phyloP scores from a whole-genome alignment of 2,888 invertebrate genomes.

The Hedya salicella region DNA sequence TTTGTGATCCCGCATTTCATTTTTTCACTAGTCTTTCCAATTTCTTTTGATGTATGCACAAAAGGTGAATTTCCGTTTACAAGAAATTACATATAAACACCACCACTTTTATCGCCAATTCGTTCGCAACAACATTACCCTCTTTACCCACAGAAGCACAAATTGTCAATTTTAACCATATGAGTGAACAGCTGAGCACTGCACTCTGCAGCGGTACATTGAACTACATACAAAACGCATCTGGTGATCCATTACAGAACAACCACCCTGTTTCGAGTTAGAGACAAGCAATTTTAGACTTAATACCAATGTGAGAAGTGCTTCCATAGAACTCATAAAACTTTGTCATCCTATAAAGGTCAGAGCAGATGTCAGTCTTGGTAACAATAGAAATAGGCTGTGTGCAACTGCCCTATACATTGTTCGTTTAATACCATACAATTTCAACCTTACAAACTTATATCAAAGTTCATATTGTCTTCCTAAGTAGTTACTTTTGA shows the following conservation, averaged over 20 bases:
- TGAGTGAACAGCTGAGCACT: constrained; percentile 13
- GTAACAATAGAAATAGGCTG: constrained; percentile 27
- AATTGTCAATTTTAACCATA: constrained; percentile 19
- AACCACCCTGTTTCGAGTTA: background rate
- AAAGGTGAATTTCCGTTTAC: no score
- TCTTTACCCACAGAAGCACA: background rate
- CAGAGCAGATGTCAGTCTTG: constrained; percentile 38
- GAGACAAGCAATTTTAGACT: background rate
- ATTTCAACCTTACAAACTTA: background rate
- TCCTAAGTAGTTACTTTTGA: background rate
- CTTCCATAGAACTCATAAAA: background rate
- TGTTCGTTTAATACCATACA: background rate
- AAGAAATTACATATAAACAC: background rate
- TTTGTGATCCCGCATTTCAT: no score
- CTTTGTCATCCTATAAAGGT: constrained; percentile 17
- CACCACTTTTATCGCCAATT: background rate
- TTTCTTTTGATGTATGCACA: no score
- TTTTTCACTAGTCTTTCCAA: no score
- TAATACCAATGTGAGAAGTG: constrained; percentile 2
- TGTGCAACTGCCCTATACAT: constrained; percentile 8
- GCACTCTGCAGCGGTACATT: background rate
- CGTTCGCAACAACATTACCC: background rate
- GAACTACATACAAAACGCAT: constrained; percentile 26
- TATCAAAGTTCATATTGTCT: background rate
- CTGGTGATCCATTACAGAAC: constrained; percentile 18